Base-by-base conservation (phyloP, 2,888 invertebrate genomes). In the Netelia fuscicornis region DNA sequence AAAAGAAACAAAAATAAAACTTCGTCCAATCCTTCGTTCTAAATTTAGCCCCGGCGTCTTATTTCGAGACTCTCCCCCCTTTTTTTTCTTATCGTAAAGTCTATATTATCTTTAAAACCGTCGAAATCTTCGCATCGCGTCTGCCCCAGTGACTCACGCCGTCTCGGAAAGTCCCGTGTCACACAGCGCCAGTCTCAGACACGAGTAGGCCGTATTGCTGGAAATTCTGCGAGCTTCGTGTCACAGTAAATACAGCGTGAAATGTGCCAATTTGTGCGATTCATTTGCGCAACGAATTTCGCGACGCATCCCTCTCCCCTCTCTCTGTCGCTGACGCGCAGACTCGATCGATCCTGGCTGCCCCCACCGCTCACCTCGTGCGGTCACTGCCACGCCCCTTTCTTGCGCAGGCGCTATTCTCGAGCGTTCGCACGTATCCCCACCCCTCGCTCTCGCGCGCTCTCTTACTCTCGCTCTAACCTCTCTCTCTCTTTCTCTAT, bases 1-100 rank as follows among this genome's bases (percentile, higher is more conserved):
- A 75, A 54, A n/a, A 48, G 3, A 11, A 37, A 8, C 5, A 37
- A 37, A 20, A 20, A 42, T 58, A 70, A 37, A 75, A 64, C 79
- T 72, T 58, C 37, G 37, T 37, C 37, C 37, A 37, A 37, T 37
- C 37, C 37, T 37, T 37, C 37, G 37, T 37, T 37, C 37, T 37
- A 37, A 1, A 37, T 37, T 37, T 37, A 37, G 37, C 2, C 37
- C 37, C 37, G 37, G 37, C 37, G 37, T 37, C 8, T 37, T 37
- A 37, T 37, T 37, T 37, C 37, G 37, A 37, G 37, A 37, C 37
- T 37, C 37, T 1, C 37, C 37, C 37, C 8, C 30, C 30, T 5
- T 30, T 6, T 37, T 37, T 37, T 37, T 37, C 37, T 37, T 37
- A 37, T 37, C 37, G 37, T 37, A 37, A 37, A 37, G 6, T 37